Evolutionary conservation across 2,113 vertebrate genomes (phyloP).

Genomic region (Saccopteryx bilineata): DNA sequence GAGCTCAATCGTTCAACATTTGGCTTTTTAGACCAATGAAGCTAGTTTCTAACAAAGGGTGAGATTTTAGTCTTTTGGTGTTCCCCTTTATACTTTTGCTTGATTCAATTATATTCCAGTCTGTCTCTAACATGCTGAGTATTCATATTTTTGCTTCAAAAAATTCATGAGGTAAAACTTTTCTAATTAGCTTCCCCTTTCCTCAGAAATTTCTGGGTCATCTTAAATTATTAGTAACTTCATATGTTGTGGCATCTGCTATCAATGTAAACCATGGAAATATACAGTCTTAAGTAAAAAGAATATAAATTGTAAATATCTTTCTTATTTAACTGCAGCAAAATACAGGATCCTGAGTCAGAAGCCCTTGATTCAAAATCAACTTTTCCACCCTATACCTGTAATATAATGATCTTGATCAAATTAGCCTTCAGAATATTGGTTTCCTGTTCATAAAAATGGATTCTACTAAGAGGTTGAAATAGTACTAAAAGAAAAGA

Average conservation of each 20-base stretch:
- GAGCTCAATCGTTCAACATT: background rate
- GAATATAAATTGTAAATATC: constrained; percentile 1
- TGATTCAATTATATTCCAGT: background rate
- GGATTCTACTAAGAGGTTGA: background rate
- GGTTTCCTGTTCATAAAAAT: constrained; percentile 45
- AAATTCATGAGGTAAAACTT: constrained; percentile 22
- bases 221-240: constrained; percentile 47
- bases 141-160: background rate
- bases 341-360: background rate
- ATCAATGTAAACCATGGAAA: background rate
- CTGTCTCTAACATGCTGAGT: background rate
- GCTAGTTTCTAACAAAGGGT: background rate
- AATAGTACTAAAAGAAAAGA: background rate
- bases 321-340: background rate
- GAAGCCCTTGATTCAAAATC: background rate
- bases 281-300: background rate
- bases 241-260: background rate
- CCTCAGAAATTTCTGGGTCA: background rate
- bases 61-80: background rate
- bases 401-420: background rate
- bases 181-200: constrained; percentile 11
- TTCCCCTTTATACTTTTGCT: background rate
- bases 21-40: background rate
- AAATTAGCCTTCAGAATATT: constrained; percentile 36
- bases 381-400: background rate